These are phyloP conservation scores for Dipodomys merriami DNA, from an alignment of 2,113 vertebrate species.

Conservation along the genomic window DNA sequence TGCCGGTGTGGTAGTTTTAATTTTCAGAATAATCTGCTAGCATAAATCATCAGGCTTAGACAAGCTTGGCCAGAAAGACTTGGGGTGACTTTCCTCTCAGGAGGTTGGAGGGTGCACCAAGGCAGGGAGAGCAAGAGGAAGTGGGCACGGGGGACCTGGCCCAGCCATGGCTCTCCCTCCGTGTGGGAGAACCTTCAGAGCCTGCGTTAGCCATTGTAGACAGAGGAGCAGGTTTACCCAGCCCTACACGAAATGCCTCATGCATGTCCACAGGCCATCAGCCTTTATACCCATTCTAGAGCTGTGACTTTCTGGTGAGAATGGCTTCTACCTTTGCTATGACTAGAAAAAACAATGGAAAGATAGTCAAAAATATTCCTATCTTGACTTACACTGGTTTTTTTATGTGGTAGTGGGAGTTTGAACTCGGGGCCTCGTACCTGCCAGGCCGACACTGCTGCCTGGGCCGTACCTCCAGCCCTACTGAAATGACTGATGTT, in stretches of 20 bases:
- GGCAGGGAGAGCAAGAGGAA: fast-evolving
- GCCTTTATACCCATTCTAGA: background rate
- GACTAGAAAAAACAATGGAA: background rate
- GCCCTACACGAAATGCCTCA: background rate
- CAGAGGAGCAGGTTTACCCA: background rate
- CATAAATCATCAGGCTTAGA: background rate
- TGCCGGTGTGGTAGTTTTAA: too few species aligned
- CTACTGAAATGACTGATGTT: too few species aligned
- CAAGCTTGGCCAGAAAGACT: background rate
- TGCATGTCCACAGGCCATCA: fast-evolving
- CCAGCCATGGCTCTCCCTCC: background rate
- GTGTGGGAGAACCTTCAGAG: too few species aligned
- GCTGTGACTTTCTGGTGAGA: fast-evolving
- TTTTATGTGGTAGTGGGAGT: too few species aligned
- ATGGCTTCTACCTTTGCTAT: fast-evolving
- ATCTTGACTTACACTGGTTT: fast-evolving
- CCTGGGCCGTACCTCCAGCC: too few species aligned
- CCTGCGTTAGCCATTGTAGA: background rate
- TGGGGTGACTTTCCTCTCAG: too few species aligned
- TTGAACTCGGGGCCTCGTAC: too few species aligned
- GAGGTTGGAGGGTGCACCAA: fast-evolving
- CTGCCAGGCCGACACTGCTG: too few species aligned
- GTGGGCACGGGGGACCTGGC: background rate
- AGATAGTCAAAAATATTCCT: background rate
- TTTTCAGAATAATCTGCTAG: background rate